These are phyloP conservation scores for Acanthisitta chloris DNA, from an alignment of 2,113 vertebrate genomes.

Conservation along the genomic window DNA sequence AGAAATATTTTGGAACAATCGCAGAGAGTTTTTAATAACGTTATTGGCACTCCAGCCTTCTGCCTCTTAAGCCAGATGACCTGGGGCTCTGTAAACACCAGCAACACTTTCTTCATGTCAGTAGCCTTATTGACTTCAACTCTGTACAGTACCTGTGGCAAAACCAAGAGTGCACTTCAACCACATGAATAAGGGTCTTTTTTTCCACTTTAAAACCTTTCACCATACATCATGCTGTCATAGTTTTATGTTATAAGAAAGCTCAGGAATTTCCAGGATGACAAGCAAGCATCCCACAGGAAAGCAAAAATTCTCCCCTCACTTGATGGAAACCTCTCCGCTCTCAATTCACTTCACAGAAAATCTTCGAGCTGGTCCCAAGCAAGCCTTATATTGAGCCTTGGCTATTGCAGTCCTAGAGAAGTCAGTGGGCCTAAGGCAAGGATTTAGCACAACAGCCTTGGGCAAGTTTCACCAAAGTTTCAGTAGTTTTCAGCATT, in stretches of 20 bases:
- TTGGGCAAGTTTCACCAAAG: neutral
- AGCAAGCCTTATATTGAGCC: neutral
- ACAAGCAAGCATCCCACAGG: neutral
- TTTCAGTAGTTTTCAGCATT: neutral
- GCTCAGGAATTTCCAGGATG: slow-evolving; percentile 36
- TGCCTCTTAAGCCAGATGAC: slow-evolving; percentile 37
- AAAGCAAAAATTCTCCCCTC: neutral
- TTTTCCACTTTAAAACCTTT: slow-evolving; percentile 4
- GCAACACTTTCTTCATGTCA: slow-evolving; percentile 32
- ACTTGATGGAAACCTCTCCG: neutral
- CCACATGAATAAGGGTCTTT: neutral
- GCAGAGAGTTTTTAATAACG: slow-evolving; percentile 28
- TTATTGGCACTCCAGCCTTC: slow-evolving; percentile 37
- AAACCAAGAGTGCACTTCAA: neutral
- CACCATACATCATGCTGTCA: neutral
- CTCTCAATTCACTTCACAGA: accelerated
- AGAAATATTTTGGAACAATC: slow-evolving; percentile 39
- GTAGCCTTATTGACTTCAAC: slow-evolving; percentile 40
- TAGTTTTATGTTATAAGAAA: neutral
- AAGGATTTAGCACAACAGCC: neutral
- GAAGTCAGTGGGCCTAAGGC: neutral
- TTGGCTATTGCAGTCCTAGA: neutral
- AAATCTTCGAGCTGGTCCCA: neutral
- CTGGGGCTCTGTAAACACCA: slow-evolving; percentile 47
- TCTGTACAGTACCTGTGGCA: slow-evolving; percentile 35